A percentile compares a stretch with the other conserved stretches of the same genome.
Conservation (phyloP, 2,888 invertebrate genomes). For the Conops quadrifasciatus region DNA sequence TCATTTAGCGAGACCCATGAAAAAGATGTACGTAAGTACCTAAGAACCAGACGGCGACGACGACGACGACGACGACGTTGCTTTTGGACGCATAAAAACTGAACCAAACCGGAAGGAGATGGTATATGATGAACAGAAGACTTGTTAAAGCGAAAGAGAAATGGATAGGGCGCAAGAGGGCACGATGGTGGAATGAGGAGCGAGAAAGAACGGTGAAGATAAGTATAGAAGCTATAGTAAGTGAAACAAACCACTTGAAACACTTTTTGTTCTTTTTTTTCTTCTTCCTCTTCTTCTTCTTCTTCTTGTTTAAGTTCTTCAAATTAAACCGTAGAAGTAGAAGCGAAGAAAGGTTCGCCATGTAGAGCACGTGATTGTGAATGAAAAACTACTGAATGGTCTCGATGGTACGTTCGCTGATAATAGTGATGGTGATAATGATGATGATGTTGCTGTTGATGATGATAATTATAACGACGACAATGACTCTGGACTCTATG, state of each 20-base stretch:
- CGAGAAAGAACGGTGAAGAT: background rate
- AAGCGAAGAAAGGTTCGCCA: slow-evolving; percentile 26
- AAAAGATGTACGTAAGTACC: slow-evolving; percentile 20
- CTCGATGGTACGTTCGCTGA: background rate
- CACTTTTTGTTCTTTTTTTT: background rate
- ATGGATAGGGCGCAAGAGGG: background rate
- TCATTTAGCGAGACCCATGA: slow-evolving; percentile 65
- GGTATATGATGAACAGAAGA: slow-evolving; percentile 8
- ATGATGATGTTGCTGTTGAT: background rate
- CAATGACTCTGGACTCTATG: background rate
- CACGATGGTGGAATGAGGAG: background rate
- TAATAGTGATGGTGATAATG: background rate
- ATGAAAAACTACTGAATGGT: slow-evolving; percentile 32
- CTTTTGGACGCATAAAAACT: slow-evolving; percentile 31
- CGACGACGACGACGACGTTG: slow-evolving; percentile 27
- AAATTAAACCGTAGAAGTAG: too few species aligned
- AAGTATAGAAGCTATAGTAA: background rate
- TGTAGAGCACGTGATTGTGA: slow-evolving; percentile 34
- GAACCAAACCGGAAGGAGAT: slow-evolving; percentile 28
- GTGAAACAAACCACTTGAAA: slow-evolving; percentile 21
- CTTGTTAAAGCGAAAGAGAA: background rate
- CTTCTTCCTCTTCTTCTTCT: background rate
- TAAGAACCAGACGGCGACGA: slow-evolving; percentile 41
- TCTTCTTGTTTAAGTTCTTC: too few species aligned
- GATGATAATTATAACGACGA: background rate